These are phyloP conservation scores for Discoglossus pictus DNA, from an alignment of 2,797 vertebrate species.

Conservation along the genomic window DNA sequence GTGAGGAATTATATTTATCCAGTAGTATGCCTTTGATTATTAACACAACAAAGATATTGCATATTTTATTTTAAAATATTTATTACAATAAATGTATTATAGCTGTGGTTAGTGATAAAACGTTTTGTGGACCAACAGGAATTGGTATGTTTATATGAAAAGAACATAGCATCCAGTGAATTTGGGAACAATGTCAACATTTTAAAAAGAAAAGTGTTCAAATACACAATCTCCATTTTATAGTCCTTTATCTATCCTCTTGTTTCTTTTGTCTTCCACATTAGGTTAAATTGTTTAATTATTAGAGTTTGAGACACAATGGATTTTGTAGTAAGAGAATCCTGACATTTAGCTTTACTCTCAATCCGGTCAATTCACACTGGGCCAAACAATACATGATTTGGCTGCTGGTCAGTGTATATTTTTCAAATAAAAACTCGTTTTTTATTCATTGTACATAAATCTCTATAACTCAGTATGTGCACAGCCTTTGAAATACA, in stretches of 20 bases:
- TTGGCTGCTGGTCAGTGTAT: conserved; percentile 48
- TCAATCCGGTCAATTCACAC: conserved; percentile 47
- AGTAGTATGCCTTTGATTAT: too few relatives aligned
- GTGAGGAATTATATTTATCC: too few relatives aligned
- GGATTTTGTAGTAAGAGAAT: conserved; percentile 25
- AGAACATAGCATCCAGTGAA: too few relatives aligned
- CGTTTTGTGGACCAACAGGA: too few relatives aligned
- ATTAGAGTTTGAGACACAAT: conserved; percentile 14
- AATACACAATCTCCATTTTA: conserved; percentile 2
- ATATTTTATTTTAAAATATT: too few relatives aligned
- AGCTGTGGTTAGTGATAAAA: too few relatives aligned
- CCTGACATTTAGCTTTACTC: conserved; percentile 48
- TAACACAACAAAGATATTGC: too few relatives aligned
- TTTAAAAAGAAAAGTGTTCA: conserved; percentile 1
- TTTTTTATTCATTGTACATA: conserved; percentile 44
- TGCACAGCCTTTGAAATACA: conserved; percentile 50
- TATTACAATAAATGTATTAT: too few relatives aligned
- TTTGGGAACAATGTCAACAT: conserved; percentile 2
- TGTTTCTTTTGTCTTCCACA: conserved; percentile 29
- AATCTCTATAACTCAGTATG: conserved; percentile 33
- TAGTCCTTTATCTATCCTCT: not conserved
- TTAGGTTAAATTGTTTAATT: conserved; percentile 28
- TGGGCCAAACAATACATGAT: conserved; percentile 50
- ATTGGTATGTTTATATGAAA: too few relatives aligned
- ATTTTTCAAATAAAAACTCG: conserved; percentile 52